Evolutionary conservation across 2,113 vertebrate species (phyloP), one percentile per base, ranked within the genome.

Genomic region (Menidia beryllina): DNA sequence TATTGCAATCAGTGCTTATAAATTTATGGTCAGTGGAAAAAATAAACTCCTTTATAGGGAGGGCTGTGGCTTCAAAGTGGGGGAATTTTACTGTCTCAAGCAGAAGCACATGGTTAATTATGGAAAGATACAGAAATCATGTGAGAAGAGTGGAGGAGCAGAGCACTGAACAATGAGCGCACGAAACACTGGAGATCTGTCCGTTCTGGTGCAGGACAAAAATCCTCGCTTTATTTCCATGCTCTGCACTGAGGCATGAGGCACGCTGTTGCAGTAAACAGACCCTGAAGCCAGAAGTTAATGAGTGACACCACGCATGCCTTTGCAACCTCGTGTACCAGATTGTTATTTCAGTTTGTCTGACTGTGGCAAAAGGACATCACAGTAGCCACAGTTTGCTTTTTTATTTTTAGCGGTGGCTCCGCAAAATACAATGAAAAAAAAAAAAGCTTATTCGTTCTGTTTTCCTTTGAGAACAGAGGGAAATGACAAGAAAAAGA

Each of bases 271-370:
- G 26, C 30, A 36, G 25, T 26, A 19, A 62, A 54, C 0, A 23
- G 7, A 49, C 14, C 27, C 34, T 4, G 14, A 3, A 23, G 48
- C 34, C 51, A 13, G 38, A 3, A 43, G 41, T 26, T 53, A 12
- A 50, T 51, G 51, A 47, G 34, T 48, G 23, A 54, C 67, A 76
- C 30, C n/a, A 50, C 14, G 27, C 63, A 55, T 69, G 69, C 43
- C 51, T 60, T 50, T 79, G 50, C 21, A 59, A 72, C 24, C 43
- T 70, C 14, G 56, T 60, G 68, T 47, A 26, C 55, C 43, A 65
- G 20, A 47, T 39, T 49, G 50, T 69, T 70, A 71, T 74, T 77
- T 64, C 72, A 73, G 80, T 26, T 66, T 43, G 34, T 43, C 51
- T 21, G 48, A 62, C 77, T 55, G 25, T 67, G 67, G 61, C 54